Base-by-base conservation (phyloP, 2,797 vertebrate species). In the Meda fulgida region DNA sequence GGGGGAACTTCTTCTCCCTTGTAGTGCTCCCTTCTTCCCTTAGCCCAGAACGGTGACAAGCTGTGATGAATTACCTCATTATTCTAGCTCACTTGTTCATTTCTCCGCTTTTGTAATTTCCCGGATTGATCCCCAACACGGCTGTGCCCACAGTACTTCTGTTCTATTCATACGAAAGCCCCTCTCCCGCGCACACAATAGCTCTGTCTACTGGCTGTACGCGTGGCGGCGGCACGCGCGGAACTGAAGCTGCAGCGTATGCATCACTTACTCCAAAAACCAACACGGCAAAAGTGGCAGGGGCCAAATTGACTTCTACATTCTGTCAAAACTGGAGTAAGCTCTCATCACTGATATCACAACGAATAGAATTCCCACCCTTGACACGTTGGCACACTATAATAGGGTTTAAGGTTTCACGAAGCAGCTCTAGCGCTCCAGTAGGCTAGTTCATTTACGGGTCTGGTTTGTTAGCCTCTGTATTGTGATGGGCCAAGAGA, bases 371-470 rank as follows among this genome's bases (percentile, higher is more conserved):
- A 93, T 92, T 87, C 87, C 91, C 88, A 89, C 92, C 92, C 94
- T 91, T 93, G 92, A 93, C 92, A 85, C 89, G 92, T 89, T 90
- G 83, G 86, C 88, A 90, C 92, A 92, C 93, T 90, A 93, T 93
- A 92, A 93, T 93, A 90, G 94, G 92, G 92, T 91, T 93, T 90
- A 90, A 91, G 91, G 91, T 89, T 91, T 91, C 93, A 91, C 90
- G 91, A 93, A 93, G 92, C 92, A 89, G 83, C 86, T 85, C 46
- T 34, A 87, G 89, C 91, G 92, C 94, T 95, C 92, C 92, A 94
- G 86, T 90, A 92, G 92, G 93, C 91, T 92, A 92, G 92, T 92
- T 94, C 91, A 95, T 95, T 93, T 89, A 92, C 90, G 91, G 92
- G 83, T 89, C 84, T 87, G 90, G 90, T 90, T 92, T 93, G 91